Evolutionary conservation across 2,888 invertebrate species (phyloP).

Genomic region (Melanargia galathea): DNA sequence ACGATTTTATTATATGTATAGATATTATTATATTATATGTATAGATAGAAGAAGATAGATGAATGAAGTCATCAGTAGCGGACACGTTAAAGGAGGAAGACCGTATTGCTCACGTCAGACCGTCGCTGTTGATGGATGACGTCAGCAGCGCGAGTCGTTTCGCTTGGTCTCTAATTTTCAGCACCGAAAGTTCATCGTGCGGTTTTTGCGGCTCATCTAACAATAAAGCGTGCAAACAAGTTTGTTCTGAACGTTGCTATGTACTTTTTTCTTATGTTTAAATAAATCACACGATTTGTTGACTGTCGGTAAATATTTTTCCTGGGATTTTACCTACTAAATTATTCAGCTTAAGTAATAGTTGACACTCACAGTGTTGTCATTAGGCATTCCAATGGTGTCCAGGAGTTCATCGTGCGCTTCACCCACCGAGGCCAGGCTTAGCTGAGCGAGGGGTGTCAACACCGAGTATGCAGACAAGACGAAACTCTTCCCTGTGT

Average conservation of each 20-base stretch:
- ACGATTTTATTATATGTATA: too few species aligned
- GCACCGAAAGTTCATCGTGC: not conserved
- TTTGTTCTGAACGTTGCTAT: not conserved
- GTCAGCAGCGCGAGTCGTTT: too few species aligned
- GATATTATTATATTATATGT: too few species aligned
- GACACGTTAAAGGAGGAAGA: too few species aligned
- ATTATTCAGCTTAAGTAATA: not conserved
- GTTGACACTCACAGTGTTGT: slow-evolving; percentile 51
- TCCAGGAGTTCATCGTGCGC: slow-evolving; percentile 64
- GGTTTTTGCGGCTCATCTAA: not conserved
- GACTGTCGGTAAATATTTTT: not conserved
- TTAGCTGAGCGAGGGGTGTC: slow-evolving; percentile 63
- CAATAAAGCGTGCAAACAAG: not conserved
- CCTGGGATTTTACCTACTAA: not conserved
- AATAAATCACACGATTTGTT: not conserved
- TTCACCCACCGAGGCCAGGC: slow-evolving; percentile 59
- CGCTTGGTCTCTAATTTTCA: too few species aligned
- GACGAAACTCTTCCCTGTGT: slow-evolving; percentile 59
- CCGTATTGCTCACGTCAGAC: too few species aligned
- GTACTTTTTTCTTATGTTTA: not conserved
- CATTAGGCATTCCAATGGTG: slow-evolving; percentile 59
- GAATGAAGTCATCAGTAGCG: too few species aligned
- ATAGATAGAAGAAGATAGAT: too few species aligned
- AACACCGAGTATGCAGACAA: slow-evolving; percentile 75
- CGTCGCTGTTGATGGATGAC: too few species aligned